phyloP scores from a whole-genome alignment of 2,797 vertebrate genomes.

The Brachyrhaphis roseni region DNA sequence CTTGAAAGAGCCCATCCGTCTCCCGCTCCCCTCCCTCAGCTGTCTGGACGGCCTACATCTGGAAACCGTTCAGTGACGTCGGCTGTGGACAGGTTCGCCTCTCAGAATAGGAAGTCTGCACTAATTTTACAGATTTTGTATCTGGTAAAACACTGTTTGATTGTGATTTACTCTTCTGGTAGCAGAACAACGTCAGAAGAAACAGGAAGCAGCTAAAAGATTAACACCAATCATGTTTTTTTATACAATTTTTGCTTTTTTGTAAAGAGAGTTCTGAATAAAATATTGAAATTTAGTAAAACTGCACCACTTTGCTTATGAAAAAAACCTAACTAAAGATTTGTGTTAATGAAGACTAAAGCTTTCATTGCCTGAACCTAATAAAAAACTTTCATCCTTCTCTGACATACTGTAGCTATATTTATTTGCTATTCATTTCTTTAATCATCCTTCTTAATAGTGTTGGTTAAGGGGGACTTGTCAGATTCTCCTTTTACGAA shows the following conservation, averaged over 20 bases:
- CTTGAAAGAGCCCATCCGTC: constrained; percentile 57
- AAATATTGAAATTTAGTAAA: constrained; percentile 24
- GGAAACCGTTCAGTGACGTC: constrained; percentile 82
- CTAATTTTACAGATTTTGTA: constrained; percentile 52
- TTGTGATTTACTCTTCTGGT: constrained; percentile 51
- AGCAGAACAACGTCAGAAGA: constrained; percentile 12
- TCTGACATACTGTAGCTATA: constrained; percentile 28
- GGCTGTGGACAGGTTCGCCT: constrained; percentile 75
- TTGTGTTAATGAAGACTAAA: constrained; percentile 14
- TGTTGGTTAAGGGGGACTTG: background rate
- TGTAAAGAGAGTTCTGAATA: constrained; percentile 19
- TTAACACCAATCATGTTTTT: constrained; percentile 48
- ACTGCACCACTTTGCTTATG: constrained; percentile 3
- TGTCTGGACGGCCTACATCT: constrained; percentile 74
- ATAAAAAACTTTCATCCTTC: constrained; percentile 21
- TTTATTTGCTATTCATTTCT: constrained; percentile 12
- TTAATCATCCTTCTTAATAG: background rate
- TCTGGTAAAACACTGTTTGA: constrained; percentile 16
- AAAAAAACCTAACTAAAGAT: constrained; percentile 28
- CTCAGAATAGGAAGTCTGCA: constrained; percentile 66
- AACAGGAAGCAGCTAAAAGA: constrained; percentile 43
- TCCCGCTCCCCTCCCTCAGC: constrained; percentile 50
- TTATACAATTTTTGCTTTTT: constrained; percentile 32
- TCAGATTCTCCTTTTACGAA: background rate
- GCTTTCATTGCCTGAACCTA: constrained; percentile 32